Evolutionary conservation across 2,113 vertebrate species (phyloP).

Genomic region (Miniopterus natalensis): DNA sequence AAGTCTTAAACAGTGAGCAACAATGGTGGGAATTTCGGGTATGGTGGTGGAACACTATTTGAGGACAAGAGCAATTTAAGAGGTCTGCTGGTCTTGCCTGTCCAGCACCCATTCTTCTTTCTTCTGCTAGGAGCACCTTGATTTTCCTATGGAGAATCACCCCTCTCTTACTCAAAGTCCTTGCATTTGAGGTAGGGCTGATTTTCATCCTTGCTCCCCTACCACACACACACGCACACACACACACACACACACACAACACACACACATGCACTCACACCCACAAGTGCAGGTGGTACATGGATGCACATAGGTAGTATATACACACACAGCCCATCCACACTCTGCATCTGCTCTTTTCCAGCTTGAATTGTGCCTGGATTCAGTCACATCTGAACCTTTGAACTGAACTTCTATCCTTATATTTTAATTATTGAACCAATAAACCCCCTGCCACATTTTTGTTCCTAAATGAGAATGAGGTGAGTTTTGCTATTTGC

Average conservation of each 20-base stretch:
- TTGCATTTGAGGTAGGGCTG: neutral
- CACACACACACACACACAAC: neutral
- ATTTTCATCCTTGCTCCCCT: neutral
- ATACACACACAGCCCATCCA: neutral
- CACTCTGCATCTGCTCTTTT: neutral
- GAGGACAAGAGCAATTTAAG: neutral
- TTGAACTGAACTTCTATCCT: neutral
- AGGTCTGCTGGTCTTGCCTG: neutral
- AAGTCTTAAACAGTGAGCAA: neutral
- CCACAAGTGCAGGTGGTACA: neutral
- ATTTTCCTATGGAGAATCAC: neutral
- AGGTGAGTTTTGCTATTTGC: slow-evolving; percentile 15
- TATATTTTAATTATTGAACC: neutral
- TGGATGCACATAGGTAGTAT: fast-evolving
- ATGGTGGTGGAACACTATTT: neutral
- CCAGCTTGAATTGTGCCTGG: neutral
- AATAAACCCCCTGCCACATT: neutral
- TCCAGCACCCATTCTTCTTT: neutral
- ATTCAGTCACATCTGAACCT: neutral
- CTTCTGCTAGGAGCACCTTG: neutral
- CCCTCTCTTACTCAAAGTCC: neutral
- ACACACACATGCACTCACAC: neutral
- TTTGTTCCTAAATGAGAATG: neutral
- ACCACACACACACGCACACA: no score
- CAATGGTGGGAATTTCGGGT: neutral